Conservation (phyloP, 2,888 invertebrate species). For the Tineola bisselliella region DNA sequence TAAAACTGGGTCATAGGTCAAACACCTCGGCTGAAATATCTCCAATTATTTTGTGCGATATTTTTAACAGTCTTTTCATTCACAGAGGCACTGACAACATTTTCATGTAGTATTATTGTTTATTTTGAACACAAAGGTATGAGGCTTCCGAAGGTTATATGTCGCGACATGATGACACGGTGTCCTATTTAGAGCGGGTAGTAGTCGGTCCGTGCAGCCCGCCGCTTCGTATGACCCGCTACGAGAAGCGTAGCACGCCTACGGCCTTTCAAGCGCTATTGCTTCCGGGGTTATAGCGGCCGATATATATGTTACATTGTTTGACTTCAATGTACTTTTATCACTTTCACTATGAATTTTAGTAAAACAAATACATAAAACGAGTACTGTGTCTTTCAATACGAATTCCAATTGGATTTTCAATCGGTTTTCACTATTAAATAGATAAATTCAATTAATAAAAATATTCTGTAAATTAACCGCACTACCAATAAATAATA, state of each 20-base stretch:
- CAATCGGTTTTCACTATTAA: too few relatives aligned
- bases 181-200: conserved; percentile 36
- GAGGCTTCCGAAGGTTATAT: not conserved
- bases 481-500: too few relatives aligned
- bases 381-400: too few relatives aligned
- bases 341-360: not conserved
- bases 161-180: conserved; percentile 40
- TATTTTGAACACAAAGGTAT: conserved; percentile 4
- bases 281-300: conserved; percentile 25
- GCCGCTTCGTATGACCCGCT: conserved; percentile 51
- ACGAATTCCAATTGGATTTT: too few relatives aligned
- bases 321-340: not conserved
- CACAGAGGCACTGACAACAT: conserved; percentile 28
- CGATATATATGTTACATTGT: conserved; percentile 24
- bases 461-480: too few relatives aligned
- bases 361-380: not conserved
- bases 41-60: conserved; percentile 20
- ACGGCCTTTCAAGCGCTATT: conserved; percentile 23
- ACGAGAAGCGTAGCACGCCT: conserved; percentile 47
- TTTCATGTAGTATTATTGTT: conserved; percentile 22
- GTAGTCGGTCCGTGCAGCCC: conserved; percentile 23
- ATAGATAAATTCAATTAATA: too few relatives aligned
- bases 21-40: conserved; percentile 26
- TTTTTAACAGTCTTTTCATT: conserved; percentile 28
- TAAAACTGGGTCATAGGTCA: conserved; percentile 54